phyloP scores from a whole-genome alignment of 2,888 invertebrate species.

The Pseudoips prasinana region DNA sequence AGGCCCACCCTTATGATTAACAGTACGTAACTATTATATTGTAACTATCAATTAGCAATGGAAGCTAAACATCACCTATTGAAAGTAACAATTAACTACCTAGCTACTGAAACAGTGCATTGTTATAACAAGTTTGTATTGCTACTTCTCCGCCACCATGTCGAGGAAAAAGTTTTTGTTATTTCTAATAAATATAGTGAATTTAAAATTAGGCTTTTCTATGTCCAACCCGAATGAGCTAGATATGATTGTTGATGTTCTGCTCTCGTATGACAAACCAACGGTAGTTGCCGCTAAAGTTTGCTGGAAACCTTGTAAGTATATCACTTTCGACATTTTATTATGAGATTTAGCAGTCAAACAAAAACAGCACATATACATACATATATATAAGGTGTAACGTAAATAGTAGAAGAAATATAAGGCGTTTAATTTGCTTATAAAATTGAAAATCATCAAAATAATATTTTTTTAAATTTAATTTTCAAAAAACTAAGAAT shows the following conservation, averaged over 20 bases:
- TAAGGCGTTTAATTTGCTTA: no score
- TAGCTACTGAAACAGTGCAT: conserved; percentile 2
- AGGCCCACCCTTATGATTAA: conserved; percentile 27
- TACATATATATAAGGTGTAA: no score
- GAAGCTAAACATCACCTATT: conserved; percentile 11
- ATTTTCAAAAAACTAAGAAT: no score
- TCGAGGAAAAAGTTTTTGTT: conserved; percentile 17
- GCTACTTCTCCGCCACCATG: background rate
- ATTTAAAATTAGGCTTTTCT: conserved; percentile 16
- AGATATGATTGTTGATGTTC: conserved; percentile 48
- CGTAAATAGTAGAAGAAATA: no score
- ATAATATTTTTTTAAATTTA: no score
- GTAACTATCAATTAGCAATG: conserved; percentile 21
- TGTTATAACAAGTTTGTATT: background rate
- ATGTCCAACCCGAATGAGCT: conserved; percentile 25
- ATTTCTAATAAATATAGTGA: conserved; percentile 14
- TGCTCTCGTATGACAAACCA: conserved; percentile 44
- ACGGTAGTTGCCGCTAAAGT: conserved; percentile 44
- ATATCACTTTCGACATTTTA: background rate
- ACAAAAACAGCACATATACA: no score
- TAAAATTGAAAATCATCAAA: no score
- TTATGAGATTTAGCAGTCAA: no score
- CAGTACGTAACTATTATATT: conserved; percentile 15
- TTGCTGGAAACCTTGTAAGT: conserved; percentile 54
- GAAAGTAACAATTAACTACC: conserved; percentile 10